These are phyloP conservation scores for Amazona vittata DNA, from an alignment of 2,113 vertebrate genomes.

Conservation along the genomic window DNA sequence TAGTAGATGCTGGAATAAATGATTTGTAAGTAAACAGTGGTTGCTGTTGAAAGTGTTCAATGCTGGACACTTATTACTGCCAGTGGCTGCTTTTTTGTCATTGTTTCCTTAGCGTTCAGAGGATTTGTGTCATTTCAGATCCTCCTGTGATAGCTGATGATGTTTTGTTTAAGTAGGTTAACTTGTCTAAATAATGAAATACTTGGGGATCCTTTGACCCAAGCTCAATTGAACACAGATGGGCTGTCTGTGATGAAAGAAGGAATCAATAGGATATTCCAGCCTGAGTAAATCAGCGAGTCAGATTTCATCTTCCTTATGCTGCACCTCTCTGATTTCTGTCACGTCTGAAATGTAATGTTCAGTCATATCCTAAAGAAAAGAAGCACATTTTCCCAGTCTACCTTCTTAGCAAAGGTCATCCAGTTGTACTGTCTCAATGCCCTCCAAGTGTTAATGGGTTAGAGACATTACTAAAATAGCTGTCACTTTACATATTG, in stretches of 20 bases:
- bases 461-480: neutral
- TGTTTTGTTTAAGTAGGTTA: conserved; percentile 15
- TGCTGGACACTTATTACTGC: neutral
- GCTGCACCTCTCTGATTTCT: conserved; percentile 11
- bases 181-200: conserved; percentile 23
- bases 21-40: neutral
- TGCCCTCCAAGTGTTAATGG: neutral
- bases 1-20: neutral
- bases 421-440: neutral
- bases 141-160: neutral
- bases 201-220: neutral
- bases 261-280: conserved; percentile 44
- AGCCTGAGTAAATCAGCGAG: conserved; percentile 33
- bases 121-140: conserved; percentile 3
- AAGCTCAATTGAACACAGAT: neutral
- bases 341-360: neutral
- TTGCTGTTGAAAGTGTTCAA: neutral
- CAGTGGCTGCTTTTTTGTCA: conserved; percentile 8
- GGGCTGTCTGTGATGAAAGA: conserved; percentile 33
- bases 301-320: conserved; percentile 42
- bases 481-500: neutral
- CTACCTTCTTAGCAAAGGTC: neutral
- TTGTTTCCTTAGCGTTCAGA: neutral
- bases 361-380: neutral
- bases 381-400: neutral